Conservation (phyloP, 2,113 vertebrate genomes). For the Tenrec ecaudatus region DNA sequence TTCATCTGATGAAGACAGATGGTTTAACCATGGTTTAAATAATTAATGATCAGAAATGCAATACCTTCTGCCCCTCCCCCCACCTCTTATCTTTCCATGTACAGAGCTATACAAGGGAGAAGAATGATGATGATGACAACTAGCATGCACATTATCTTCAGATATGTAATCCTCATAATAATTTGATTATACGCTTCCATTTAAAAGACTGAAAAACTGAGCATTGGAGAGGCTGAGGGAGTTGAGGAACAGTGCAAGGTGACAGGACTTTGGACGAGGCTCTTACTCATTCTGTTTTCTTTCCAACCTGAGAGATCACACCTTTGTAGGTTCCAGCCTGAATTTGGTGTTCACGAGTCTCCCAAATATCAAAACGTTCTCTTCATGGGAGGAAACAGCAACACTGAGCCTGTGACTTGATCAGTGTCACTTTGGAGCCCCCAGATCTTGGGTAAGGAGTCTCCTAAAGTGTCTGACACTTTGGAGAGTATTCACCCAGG, state of each 20-base stretch:
- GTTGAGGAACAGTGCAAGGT: neutral
- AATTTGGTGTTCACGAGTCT: neutral
- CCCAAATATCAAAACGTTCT: constrained; percentile 11
- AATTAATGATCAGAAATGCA: constrained; percentile 7
- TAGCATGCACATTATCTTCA: neutral
- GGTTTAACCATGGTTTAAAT: neutral
- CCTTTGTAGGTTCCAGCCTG: neutral
- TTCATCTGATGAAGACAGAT: neutral
- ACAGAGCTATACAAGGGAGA: neutral
- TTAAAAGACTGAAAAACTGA: neutral
- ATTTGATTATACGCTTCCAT: neutral
- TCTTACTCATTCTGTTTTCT: neutral
- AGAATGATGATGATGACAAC: neutral
- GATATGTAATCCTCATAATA: neutral
- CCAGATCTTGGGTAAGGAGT: neutral
- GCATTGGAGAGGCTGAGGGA: neutral
- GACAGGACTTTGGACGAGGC: neutral
- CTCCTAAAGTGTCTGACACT: neutral
- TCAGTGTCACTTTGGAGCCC: neutral
- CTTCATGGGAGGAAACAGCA: neutral
- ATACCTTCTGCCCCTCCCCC: neutral
- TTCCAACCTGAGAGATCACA: neutral
- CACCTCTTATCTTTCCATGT: neutral
- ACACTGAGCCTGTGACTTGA: neutral
- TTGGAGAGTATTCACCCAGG: neutral